phyloP scores from a whole-genome alignment of 2,888 invertebrate genomes.

The Apodemia duryi region DNA sequence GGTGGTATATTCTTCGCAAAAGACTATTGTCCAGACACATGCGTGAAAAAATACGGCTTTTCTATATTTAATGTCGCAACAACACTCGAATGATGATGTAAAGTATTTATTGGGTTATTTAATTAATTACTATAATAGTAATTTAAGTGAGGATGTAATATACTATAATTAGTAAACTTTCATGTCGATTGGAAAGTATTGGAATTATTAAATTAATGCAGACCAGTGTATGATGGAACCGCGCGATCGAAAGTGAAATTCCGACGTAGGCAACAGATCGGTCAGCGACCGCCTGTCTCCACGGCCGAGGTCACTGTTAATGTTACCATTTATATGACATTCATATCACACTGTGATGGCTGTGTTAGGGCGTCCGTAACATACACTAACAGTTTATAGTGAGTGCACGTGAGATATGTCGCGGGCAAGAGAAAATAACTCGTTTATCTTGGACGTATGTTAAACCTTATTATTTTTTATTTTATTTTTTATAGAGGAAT shows the following conservation, averaged over 20 bases:
- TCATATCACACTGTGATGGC: neutral
- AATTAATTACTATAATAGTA: neutral
- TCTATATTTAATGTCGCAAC: neutral
- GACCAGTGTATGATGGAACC: neutral
- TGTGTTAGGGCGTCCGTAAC: neutral
- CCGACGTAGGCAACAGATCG: conserved; percentile 33
- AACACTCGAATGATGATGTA: neutral
- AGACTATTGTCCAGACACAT: too few species aligned
- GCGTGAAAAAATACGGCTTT: too few species aligned
- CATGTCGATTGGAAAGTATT: conserved; percentile 25
- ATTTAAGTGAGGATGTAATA: neutral
- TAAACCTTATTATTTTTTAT: too few species aligned
- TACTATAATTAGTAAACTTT: conserved; percentile 19
- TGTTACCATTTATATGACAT: conserved; percentile 10
- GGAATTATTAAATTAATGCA: conserved; percentile 17
- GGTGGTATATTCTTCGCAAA: too few species aligned
- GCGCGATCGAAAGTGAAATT: conserved; percentile 27
- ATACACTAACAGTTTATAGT: neutral
- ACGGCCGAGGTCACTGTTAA: conserved; percentile 28
- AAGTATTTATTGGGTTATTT: neutral
- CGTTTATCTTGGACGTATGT: too few species aligned
- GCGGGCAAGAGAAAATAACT: neutral
- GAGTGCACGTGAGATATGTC: too few species aligned
- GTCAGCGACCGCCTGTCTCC: conserved; percentile 34
- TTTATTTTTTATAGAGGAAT: too few species aligned